These are phyloP conservation scores for Scolanthus callimorphus DNA, from an alignment of 92 coral and sea anemone genomes.

Conservation along the genomic window DNA sequence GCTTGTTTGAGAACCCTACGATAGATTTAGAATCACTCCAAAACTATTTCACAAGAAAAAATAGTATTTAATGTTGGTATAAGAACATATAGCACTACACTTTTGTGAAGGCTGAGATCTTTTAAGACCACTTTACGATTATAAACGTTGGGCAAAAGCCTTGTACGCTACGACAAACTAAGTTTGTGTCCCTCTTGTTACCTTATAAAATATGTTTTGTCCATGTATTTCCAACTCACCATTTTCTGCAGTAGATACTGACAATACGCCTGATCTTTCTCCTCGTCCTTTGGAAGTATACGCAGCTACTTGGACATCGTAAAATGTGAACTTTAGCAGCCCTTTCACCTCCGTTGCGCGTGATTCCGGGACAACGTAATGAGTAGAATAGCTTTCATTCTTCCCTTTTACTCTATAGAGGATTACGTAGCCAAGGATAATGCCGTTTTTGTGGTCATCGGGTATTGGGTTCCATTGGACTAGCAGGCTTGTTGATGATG, in stretches of 20 bases:
- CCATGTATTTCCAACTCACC: conserved; percentile 50
- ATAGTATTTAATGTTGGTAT: too few relatives aligned
- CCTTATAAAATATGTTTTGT: too few relatives aligned
- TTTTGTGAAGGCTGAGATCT: too few relatives aligned
- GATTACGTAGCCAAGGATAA: conserved; percentile 65
- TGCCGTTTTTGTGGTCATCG: conserved; percentile 50
- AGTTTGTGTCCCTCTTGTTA: too few relatives aligned
- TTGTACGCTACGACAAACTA: too few relatives aligned
- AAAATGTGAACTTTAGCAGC: conserved; percentile 67
- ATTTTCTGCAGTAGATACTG: conserved; percentile 64
- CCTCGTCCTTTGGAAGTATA: conserved; percentile 91
- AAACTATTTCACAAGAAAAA: too few relatives aligned
- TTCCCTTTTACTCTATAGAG: conserved; percentile 40
- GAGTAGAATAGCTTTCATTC: conserved; percentile 7
- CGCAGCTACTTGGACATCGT: conserved; percentile 64
- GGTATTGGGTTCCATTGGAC: conserved; percentile 77
- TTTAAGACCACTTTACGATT: too few relatives aligned
- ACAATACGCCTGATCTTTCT: conserved; percentile 24
- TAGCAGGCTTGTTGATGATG: conserved; percentile 54
- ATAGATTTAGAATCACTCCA: too few relatives aligned
- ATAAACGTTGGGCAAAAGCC: too few relatives aligned
- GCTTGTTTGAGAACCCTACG: too few relatives aligned
- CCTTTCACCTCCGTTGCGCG: conserved; percentile 46
- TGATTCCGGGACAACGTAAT: conserved; percentile 34
- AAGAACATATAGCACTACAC: too few relatives aligned